These are phyloP conservation scores for Gortyna flavago DNA, from an alignment of 2,888 invertebrate genomes.

Conservation along the genomic window DNA sequence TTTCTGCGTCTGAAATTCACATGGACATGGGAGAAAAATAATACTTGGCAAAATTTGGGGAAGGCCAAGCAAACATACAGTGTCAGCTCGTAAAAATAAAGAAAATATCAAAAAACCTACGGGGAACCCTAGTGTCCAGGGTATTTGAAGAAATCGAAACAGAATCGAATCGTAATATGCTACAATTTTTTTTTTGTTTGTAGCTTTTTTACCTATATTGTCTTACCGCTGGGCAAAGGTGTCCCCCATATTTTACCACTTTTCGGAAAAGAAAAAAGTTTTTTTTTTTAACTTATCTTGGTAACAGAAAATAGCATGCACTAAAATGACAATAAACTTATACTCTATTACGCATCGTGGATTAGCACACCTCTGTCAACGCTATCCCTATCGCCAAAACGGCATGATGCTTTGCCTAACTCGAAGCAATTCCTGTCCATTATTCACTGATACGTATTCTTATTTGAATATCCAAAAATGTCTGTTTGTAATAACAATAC, in stretches of 20 bases:
- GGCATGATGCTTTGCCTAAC: background rate
- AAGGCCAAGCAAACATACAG: background rate
- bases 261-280: too few species aligned
- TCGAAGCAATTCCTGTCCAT: background rate
- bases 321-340: background rate
- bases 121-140: too few species aligned
- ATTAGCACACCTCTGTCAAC: background rate
- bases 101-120: too few species aligned
- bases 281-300: background rate
- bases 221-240: too few species aligned
- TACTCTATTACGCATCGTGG: background rate
- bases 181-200: too few species aligned
- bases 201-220: too few species aligned
- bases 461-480: background rate
- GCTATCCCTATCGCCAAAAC: background rate
- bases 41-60: background rate
- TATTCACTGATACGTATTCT: background rate
- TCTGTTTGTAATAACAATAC: background rate
- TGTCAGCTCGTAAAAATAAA: background rate
- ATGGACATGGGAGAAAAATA: background rate
- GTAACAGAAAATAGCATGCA: background rate
- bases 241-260: too few species aligned
- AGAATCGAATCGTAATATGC: too few species aligned
- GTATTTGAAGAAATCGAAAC: too few species aligned
- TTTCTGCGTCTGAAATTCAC: background rate